These are phyloP conservation scores for Oryzaephilus surinamensis DNA, from an alignment of 1,140 invertebrate species.

Conservation along the genomic window DNA sequence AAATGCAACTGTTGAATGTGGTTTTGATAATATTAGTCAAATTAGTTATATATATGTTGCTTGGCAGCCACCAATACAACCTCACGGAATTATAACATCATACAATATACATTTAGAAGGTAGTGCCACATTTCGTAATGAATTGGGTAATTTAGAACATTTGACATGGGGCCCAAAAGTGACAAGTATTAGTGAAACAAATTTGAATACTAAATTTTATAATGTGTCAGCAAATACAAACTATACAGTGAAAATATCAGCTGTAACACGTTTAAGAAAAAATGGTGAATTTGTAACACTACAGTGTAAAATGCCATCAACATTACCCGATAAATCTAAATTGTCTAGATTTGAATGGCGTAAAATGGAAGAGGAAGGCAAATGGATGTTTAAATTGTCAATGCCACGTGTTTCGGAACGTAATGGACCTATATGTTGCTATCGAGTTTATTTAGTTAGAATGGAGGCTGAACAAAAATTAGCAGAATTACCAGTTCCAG, in stretches of 20 bases:
- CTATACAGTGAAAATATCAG: conserved; percentile 60
- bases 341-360: conserved; percentile 57
- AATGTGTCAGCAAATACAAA: conserved; percentile 67
- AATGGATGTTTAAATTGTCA: conserved; percentile 58
- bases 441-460: conserved; percentile 66
- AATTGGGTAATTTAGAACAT: conserved; percentile 41
- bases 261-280: conserved; percentile 58
- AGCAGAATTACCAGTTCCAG: conserved; percentile 53
- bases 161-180: conserved; percentile 49
- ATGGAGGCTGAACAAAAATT: conserved; percentile 52
- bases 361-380: conserved; percentile 54
- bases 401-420: conserved; percentile 67
- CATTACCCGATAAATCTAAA: conserved; percentile 53
- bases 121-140: conserved; percentile 46
- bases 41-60: conserved; percentile 53
- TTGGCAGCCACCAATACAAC: conserved; percentile 57
- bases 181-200: conserved; percentile 45
- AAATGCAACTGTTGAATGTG: conserved; percentile 54
- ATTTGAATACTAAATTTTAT: conserved; percentile 45
- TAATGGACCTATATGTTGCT: conserved; percentile 80
- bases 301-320: conserved; percentile 56
- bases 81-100: conserved; percentile 64
- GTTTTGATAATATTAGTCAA: conserved; percentile 50
- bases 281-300: conserved; percentile 49
- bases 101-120: conserved; percentile 56